Percentiles rank a stretch among this genome's conserved stretches.
phyloP scores from a whole-genome alignment of 2,888 invertebrate genomes.

The Lottia scabra region DNA sequence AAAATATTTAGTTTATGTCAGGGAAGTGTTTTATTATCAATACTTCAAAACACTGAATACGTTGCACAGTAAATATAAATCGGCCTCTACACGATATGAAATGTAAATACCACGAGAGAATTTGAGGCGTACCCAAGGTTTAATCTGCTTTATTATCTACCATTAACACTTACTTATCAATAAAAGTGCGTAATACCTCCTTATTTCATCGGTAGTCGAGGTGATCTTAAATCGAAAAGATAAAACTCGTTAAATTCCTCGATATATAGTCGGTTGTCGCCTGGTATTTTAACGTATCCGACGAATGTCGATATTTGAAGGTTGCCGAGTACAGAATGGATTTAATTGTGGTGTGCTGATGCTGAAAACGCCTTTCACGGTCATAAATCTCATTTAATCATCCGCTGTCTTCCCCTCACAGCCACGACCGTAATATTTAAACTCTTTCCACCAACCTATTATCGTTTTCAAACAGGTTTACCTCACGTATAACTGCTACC shows the following conservation, averaged over 20 bases:
- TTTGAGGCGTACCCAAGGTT: background rate
- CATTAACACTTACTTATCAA: slow-evolving; percentile 2
- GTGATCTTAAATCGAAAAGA: too few relatives aligned
- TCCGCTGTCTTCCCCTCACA: background rate
- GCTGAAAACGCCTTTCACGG: background rate
- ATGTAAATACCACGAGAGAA: background rate
- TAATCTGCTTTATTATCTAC: background rate
- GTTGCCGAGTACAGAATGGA: too few relatives aligned
- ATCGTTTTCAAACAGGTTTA: background rate
- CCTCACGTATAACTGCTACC: slow-evolving; percentile 1
- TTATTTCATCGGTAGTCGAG: background rate
- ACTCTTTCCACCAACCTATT: background rate
- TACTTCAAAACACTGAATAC: too few relatives aligned
- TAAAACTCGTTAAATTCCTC: too few relatives aligned
- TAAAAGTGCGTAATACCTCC: background rate
- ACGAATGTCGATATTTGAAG: too few relatives aligned
- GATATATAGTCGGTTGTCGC: too few relatives aligned
- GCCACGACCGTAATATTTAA: background rate
- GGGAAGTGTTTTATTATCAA: too few relatives aligned
- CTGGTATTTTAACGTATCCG: too few relatives aligned
- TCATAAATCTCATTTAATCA: background rate
- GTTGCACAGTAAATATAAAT: too few relatives aligned
- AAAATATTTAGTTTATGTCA: too few relatives aligned
- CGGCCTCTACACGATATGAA: too few relatives aligned
- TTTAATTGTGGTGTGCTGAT: background rate